phyloP scores from a whole-genome alignment of 2,797 vertebrate species.

The Poecile montanus region DNA sequence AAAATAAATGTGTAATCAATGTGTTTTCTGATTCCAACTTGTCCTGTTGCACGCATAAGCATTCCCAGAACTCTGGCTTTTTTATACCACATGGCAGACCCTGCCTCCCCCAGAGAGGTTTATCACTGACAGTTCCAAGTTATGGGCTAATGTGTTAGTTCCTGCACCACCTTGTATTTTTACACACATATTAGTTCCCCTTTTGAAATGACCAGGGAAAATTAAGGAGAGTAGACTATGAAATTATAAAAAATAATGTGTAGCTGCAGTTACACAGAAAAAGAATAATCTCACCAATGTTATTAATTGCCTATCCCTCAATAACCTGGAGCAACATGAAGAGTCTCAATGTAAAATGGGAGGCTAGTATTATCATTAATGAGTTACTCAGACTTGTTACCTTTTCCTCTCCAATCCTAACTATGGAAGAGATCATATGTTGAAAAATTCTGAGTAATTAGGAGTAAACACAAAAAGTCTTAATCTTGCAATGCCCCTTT shows the following conservation, averaged over 20 bases:
- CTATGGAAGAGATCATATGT: neutral
- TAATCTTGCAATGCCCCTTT: neutral
- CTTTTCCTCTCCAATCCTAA: neutral
- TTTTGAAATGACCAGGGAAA: neutral
- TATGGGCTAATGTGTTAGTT: neutral
- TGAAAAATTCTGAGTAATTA: neutral
- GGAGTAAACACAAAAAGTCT: neutral
- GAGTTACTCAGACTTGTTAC: neutral
- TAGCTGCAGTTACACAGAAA: neutral
- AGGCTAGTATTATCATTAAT: neutral
- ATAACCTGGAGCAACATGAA: neutral
- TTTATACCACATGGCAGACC: neutral
- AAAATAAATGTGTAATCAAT: neutral
- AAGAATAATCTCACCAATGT: neutral
- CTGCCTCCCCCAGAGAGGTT: neutral
- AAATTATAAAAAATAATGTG: neutral
- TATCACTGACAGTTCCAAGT: neutral
- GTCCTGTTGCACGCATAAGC: neutral
- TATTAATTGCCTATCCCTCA: neutral
- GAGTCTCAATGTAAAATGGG: neutral
- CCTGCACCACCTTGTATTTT: neutral
- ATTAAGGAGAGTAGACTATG: neutral
- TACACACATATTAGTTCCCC: rapidly evolving
- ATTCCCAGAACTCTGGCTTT: neutral
- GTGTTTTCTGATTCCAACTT: neutral